These are phyloP conservation scores for Chloroceryle amazona DNA, from an alignment of 2,797 vertebrate genomes.

Conservation along the genomic window DNA sequence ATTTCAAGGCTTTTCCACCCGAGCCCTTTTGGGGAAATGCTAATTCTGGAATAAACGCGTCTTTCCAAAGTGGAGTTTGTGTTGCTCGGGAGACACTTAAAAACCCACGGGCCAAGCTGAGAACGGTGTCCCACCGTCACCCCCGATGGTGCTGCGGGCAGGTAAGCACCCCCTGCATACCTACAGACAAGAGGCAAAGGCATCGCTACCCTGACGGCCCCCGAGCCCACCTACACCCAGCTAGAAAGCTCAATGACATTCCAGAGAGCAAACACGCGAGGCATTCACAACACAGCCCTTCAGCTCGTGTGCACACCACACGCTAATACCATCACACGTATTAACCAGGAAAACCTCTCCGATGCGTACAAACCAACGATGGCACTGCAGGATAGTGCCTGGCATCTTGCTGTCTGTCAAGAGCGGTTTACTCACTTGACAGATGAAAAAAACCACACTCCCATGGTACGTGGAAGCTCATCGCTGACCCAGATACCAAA, in stretches of 20 bases:
- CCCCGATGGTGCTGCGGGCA: background rate
- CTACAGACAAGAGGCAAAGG: accelerated
- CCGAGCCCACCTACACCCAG: background rate
- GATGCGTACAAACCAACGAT: accelerated
- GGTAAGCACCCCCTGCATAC: background rate
- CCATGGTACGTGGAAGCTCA: background rate
- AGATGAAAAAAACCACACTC: background rate
- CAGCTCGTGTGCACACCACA: background rate
- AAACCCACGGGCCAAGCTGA: background rate
- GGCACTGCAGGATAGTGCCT: background rate
- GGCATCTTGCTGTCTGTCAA: background rate
- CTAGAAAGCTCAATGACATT: background rate
- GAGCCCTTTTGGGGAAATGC: background rate
- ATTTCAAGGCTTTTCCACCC: background rate
- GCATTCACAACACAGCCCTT: background rate
- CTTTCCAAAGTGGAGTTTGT: background rate
- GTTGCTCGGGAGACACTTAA: background rate
- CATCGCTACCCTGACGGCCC: background rate
- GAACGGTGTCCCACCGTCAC: background rate
- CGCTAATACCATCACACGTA: accelerated
- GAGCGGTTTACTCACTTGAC: background rate
- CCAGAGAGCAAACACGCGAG: background rate
- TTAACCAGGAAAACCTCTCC: background rate
- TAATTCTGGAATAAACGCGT: background rate
- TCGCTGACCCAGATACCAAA: background rate